Evolutionary conservation across 2,888 invertebrate species (phyloP), one percentile per base, ranked within the genome.

Genomic region (Diarsia mendica): DNA sequence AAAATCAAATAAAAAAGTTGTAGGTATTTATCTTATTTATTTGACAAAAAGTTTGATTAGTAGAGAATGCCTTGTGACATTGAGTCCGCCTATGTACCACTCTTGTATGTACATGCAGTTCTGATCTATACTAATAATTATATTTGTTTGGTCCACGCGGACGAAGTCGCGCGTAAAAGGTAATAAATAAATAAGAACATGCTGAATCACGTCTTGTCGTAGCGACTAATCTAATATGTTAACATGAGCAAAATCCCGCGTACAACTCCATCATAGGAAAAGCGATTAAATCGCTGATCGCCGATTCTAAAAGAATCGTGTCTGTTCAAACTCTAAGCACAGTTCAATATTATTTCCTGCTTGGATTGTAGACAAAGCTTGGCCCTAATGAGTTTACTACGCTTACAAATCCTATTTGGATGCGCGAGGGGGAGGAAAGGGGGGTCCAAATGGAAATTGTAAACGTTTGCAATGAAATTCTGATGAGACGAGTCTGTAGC

Each of bases 341-440:
- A 89, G 85, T 87, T 85, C 84, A 77, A 90, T 90, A 91, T 91
- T 88, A 90, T 90, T 89, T 87, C 83, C 86, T 84, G 18, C 69
- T 74, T 67, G 83, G 85, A 87, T 86, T 80, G 86, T 82, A 87
- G 87, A 88, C 88, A 90, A 90, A 91, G 91, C 90, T 85, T 85
- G 78, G 79, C 79, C 77, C 87, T 92, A 92, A 92, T 89, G 90
- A 91, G 91, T 91, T 92, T 90, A 90, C 89, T 90, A 85, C 88
- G 83, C 80, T 87, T 87, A 88, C 89, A 90, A 91, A 91, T 91
- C 90, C 89, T 90, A 88, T 90, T 90, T 84, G 76, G 85, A 78
- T 72, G 75, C 71, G 68, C 73, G 49, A 49, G 60, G 67, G 66
- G 28, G 72, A 53, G 60, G 28, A 5, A 1, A n/a, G 48, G 67